These are phyloP conservation scores for Microtus oregoni DNA, from an alignment of 2,113 vertebrate species.

Conservation along the genomic window DNA sequence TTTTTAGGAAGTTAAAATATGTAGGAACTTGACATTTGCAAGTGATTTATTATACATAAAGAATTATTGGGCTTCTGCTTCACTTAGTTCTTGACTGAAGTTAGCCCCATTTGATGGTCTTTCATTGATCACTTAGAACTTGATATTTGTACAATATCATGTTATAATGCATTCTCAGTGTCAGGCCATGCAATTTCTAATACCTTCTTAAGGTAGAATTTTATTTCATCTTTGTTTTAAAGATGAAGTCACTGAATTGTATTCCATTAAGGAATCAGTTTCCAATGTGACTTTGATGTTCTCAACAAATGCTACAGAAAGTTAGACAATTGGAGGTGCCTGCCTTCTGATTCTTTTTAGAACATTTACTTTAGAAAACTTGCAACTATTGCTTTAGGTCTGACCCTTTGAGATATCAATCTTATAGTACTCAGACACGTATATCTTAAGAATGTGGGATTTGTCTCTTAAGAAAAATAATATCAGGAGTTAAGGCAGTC, in stretches of 20 bases:
- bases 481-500: neutral
- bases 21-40: neutral
- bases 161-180: neutral
- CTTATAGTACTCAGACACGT: neutral
- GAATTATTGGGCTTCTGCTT: neutral
- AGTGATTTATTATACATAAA: neutral
- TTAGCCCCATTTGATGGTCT: neutral
- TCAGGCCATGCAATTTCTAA: neutral
- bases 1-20: neutral
- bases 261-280: neutral
- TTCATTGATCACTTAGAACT: neutral
- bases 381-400: neutral
- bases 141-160: neutral
- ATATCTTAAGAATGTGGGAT: neutral
- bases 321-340: neutral
- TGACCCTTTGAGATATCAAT: slow-evolving; percentile 22
- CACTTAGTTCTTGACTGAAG: neutral
- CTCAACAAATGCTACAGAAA: neutral
- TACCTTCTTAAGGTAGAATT: neutral
- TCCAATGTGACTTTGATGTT: neutral
- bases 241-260: neutral
- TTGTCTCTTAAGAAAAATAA: neutral
- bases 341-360: neutral
- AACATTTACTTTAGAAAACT: neutral
- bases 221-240: neutral